Evolutionary conservation across 2,797 vertebrate species (phyloP).

Genomic region (Chiroxiphia lanceolata): DNA sequence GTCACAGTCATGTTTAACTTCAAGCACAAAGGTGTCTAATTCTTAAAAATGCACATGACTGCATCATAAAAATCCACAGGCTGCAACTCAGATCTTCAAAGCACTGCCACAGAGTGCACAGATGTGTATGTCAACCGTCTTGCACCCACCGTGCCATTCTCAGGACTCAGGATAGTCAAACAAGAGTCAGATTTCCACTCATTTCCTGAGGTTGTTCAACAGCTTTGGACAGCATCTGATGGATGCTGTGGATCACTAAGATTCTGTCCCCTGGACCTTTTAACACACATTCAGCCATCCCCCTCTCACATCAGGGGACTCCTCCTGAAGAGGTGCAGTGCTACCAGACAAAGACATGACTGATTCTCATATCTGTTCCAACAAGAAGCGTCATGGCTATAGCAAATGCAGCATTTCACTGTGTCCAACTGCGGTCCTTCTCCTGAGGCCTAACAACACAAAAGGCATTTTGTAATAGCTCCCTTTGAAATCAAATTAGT

Average conservation of each 20-base stretch:
- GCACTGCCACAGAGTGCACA: slow-evolving; percentile 24
- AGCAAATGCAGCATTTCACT: slow-evolving; percentile 29
- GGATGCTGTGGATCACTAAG: slow-evolving; percentile 63
- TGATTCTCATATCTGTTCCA: slow-evolving; percentile 40
- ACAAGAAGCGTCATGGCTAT: background rate
- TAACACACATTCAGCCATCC: slow-evolving; percentile 9
- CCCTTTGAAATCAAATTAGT: slow-evolving; percentile 68
- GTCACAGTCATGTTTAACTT: slow-evolving; percentile 47
- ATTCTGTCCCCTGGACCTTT: slow-evolving; percentile 47
- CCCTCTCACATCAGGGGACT: slow-evolving; percentile 47
- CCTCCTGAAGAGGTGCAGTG: background rate
- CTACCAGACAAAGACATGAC: slow-evolving; percentile 50
- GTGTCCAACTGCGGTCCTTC: slow-evolving; percentile 38
- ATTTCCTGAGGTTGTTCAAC: slow-evolving; percentile 45
- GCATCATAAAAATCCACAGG: slow-evolving; percentile 47
- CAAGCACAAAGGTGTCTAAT: slow-evolving; percentile 53
- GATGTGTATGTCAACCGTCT: background rate
- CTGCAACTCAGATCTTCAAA: slow-evolving; percentile 56
- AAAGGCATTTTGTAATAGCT: slow-evolving; percentile 64
- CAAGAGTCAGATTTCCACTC: slow-evolving; percentile 51
- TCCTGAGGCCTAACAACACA: slow-evolving; percentile 56
- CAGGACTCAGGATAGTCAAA: slow-evolving; percentile 3
- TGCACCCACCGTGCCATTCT: background rate
- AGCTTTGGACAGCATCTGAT: slow-evolving; percentile 22
- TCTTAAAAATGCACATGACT: slow-evolving; percentile 43